These are phyloP conservation scores for Apostichopus japonicus DNA, from an alignment of 35 echinoderm and acorn worm species.

Conservation along the genomic window DNA sequence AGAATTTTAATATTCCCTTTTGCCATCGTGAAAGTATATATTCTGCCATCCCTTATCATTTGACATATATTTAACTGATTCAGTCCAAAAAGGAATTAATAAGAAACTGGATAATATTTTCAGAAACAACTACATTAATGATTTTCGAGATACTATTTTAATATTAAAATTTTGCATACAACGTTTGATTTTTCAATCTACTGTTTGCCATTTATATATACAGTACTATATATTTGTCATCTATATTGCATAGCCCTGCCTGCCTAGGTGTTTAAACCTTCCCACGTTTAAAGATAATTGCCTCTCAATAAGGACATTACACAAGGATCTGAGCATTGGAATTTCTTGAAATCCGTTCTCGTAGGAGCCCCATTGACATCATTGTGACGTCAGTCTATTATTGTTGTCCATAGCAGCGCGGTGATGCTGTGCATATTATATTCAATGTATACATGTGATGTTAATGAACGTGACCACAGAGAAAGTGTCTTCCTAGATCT, in stretches of 20 bases:
- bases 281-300: background rate
- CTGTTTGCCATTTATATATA: background rate
- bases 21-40: too few relatives aligned
- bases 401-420: background rate
- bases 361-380: background rate
- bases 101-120: too few relatives aligned
- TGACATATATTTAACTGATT: too few relatives aligned
- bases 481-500: background rate
- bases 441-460: background rate
- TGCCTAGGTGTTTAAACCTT: too few relatives aligned
- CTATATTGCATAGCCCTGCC: background rate
- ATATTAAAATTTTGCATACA: too few relatives aligned
- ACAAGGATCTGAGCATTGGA: background rate
- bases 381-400: slow-evolving; percentile 4
- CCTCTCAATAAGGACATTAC: background rate
- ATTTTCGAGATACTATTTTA: too few relatives aligned
- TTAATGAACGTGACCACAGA: background rate
- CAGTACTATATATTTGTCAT: background rate
- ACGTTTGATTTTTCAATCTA: too few relatives aligned
- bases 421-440: background rate
- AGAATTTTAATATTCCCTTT: too few relatives aligned
- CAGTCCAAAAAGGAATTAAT: too few relatives aligned
- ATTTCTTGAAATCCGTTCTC: background rate
- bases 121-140: too few relatives aligned
- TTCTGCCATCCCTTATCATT: too few relatives aligned